Percentiles rank a stretch among this genome's conserved stretches.
Evolutionary conservation across 2,797 vertebrate species (phyloP).

Genomic region (Percopsis omiscomaycus): DNA sequence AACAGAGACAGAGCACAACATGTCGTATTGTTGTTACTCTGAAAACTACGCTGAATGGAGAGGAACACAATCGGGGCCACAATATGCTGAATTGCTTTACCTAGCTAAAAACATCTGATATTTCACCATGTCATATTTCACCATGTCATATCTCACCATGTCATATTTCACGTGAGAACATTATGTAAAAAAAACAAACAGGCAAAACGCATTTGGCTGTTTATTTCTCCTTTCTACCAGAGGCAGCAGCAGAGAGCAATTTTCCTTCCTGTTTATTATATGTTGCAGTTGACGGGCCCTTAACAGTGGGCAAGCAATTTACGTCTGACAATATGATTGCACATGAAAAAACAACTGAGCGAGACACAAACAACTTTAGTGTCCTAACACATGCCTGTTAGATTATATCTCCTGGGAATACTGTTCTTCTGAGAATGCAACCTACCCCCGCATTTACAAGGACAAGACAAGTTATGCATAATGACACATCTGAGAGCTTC

Average conservation of each 20-base stretch:
- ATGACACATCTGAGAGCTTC: constrained; percentile 14
- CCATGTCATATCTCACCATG: too few relatives aligned
- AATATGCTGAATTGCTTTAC: too few relatives aligned
- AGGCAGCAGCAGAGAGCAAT: constrained; percentile 32
- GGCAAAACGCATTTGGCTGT: neutral
- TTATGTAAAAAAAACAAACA: neutral
- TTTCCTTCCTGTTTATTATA: neutral
- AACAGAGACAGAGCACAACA: too few relatives aligned
- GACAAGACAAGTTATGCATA: constrained; percentile 1
- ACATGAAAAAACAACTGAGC: neutral
- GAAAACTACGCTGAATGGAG: too few relatives aligned
- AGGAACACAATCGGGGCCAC: too few relatives aligned
- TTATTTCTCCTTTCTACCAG: constrained; percentile 14
- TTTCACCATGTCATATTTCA: too few relatives aligned
- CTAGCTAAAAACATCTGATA: too few relatives aligned
- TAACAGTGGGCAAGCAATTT: neutral
- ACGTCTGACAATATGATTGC: neutral
- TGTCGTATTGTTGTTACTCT: too few relatives aligned
- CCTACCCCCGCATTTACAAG: neutral
- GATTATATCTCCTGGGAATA: neutral
- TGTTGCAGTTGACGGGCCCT: neutral
- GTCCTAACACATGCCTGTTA: neutral
- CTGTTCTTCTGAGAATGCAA: neutral
- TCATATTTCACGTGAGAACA: too few relatives aligned
- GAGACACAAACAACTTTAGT: constrained; percentile 7